These are phyloP conservation scores for Axinella damicornis DNA, from an alignment of 37 sponge, comb jelly and placozoan species.

Conservation along the genomic window DNA sequence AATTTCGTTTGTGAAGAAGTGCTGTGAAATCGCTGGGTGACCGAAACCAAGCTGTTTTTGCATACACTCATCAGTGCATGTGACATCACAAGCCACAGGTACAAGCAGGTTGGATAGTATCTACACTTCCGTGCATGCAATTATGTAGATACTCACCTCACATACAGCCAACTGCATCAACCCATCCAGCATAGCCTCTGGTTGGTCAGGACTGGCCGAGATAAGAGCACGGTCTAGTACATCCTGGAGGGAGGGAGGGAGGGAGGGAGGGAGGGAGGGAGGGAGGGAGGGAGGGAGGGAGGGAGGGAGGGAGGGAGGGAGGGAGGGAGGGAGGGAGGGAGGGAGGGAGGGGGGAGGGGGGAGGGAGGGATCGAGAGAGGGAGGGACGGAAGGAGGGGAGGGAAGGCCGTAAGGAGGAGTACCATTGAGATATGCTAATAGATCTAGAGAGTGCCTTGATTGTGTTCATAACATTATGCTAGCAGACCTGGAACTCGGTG, in stretches of 20 bases:
- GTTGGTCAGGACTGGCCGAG: constrained; percentile 77
- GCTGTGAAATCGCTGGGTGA: too few relatives aligned
- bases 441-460: too few relatives aligned
- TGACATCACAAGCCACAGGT: too few relatives aligned
- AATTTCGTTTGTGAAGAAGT: too few relatives aligned
- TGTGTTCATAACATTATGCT: background rate
- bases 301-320: background rate
- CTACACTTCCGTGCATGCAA: background rate
- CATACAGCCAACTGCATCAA: constrained; percentile 79
- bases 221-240: constrained; percentile 23
- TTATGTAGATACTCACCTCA: constrained; percentile 52
- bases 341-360: background rate
- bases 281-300: background rate
- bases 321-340: background rate
- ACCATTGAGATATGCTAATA: too few relatives aligned
- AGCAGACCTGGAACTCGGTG: constrained; percentile 3
- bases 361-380: background rate
- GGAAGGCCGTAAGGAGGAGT: too few relatives aligned
- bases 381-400: background rate
- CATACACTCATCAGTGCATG: too few relatives aligned
- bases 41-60: too few relatives aligned
- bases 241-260: constrained; percentile 17
- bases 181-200: constrained; percentile 83
- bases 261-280: background rate
- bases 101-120: too few relatives aligned